Percentiles rank a stretch among this genome's conserved stretches.
phyloP scores from a whole-genome alignment of 2,888 invertebrate genomes.

The Celastrina argiolus region DNA sequence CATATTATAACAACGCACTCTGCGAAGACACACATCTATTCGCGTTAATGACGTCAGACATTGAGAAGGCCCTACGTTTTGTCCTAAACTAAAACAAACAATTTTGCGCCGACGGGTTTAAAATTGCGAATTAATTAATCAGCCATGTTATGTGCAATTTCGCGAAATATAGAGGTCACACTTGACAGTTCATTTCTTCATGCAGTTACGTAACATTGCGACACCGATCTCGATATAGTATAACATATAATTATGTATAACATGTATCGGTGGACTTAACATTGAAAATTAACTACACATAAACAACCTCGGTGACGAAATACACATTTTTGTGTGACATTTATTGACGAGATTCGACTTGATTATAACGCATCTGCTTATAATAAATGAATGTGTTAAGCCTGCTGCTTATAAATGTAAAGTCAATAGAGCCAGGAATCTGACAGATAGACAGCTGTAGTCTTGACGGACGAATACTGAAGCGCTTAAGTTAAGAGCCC shows the following conservation, averaged over 20 bases:
- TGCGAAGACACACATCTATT: no score
- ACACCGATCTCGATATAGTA: background rate
- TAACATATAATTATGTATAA: background rate
- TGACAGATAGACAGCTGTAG: no score
- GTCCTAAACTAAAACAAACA: background rate
- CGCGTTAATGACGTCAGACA: no score
- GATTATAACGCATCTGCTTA: background rate
- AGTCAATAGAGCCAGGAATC: no score
- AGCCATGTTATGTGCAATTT: background rate
- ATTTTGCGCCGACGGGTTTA: no score
- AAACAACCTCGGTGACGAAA: background rate
- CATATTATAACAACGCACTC: no score
- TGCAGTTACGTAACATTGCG: background rate
- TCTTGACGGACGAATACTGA: no score
- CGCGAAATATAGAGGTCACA: background rate
- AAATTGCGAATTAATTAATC: background rate
- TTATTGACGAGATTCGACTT: background rate
- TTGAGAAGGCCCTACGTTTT: no score
- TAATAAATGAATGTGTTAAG: background rate
- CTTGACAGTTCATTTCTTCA: constrained; percentile 3
- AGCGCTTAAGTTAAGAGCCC: no score
- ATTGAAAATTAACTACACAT: background rate
- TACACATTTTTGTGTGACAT: background rate
- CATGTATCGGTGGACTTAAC: background rate
- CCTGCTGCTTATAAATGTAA: no score